Conservation (phyloP, 2,888 invertebrate genomes). For the Scrobipalpa costella region DNA sequence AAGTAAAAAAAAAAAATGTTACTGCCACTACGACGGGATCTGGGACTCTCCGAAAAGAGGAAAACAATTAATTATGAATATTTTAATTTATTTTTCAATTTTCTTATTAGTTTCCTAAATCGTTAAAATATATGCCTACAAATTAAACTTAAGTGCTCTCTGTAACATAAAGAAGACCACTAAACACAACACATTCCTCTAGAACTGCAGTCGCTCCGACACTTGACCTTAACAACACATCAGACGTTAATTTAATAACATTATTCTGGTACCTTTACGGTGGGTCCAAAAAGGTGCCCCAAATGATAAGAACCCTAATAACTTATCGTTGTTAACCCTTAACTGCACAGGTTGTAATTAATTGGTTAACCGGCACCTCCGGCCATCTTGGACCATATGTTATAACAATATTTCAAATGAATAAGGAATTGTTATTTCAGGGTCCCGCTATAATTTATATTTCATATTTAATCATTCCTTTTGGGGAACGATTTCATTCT, state of each 20-base stretch:
- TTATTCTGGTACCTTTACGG: background rate
- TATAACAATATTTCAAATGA: constrained; percentile 2
- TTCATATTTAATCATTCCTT: no score
- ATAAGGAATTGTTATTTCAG: background rate
- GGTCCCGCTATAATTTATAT: background rate
- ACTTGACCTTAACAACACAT: background rate
- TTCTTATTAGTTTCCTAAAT: no score
- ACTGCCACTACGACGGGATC: no score
- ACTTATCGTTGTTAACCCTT: constrained; percentile 44
- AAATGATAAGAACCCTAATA: constrained; percentile 22
- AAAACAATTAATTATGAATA: no score
- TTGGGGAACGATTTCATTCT: background rate
- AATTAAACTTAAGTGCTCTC: no score
- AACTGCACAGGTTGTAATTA: constrained; percentile 38
- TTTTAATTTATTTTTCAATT: no score
- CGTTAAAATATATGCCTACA: no score
- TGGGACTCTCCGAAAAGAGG: no score
- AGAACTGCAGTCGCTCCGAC: background rate
- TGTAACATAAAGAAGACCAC: no score
- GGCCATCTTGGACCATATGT: constrained; percentile 23
- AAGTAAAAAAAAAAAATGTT: no score
- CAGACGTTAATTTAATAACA: background rate
- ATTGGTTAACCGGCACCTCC: constrained; percentile 37
- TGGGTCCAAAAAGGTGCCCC: constrained; percentile 13
- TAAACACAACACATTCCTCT: background rate